phyloP scores from a whole-genome alignment of 2,113 vertebrate genomes.

The Sapajus apella region DNA sequence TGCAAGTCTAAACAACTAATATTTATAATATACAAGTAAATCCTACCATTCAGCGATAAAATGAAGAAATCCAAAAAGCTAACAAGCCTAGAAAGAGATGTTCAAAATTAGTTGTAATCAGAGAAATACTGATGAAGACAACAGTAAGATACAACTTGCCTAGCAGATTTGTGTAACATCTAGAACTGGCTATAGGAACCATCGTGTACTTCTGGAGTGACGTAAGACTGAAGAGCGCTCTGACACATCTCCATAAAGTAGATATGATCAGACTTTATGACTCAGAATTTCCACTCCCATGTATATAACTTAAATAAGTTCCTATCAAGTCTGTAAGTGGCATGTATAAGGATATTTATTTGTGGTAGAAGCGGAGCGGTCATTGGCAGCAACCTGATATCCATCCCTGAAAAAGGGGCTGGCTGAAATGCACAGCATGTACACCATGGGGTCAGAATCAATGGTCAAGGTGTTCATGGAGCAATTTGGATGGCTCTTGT shows the following conservation, averaged over 20 bases:
- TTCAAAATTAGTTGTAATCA: background rate
- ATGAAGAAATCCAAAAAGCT: background rate
- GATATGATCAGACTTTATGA: background rate
- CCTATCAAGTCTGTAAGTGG: background rate
- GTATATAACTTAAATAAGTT: background rate
- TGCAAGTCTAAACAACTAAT: background rate
- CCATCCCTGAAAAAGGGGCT: background rate
- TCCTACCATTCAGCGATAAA: background rate
- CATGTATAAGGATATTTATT: background rate
- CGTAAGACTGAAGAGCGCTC: background rate
- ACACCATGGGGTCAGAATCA: background rate
- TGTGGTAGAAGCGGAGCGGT: background rate
- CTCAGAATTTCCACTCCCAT: background rate
- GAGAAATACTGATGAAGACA: background rate
- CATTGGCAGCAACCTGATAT: background rate
- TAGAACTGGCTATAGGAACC: background rate
- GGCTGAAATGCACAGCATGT: background rate
- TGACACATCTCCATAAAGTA: background rate
- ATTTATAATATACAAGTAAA: background rate
- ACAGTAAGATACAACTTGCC: background rate
- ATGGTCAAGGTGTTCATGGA: background rate
- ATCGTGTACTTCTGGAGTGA: background rate
- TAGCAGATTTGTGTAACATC: background rate
- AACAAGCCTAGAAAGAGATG: background rate
- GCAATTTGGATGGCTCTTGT: background rate